Evolutionary conservation across 2,888 invertebrate genomes (phyloP).

Genomic region (Biston betularia): DNA sequence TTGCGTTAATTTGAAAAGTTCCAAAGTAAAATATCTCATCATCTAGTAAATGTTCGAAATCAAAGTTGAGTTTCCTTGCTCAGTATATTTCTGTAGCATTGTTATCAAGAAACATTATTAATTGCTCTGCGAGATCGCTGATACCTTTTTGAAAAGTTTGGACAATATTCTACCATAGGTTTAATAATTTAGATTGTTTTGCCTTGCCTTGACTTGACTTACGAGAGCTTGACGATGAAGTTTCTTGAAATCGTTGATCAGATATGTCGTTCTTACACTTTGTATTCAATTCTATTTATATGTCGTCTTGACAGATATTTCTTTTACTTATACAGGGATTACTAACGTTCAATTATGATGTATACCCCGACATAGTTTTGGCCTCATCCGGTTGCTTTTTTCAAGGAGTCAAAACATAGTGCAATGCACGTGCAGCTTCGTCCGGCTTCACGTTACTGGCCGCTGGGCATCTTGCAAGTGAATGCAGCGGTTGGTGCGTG

Average conservation of each 20-base stretch:
- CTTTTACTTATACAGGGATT: too few species aligned
- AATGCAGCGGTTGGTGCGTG: too few species aligned
- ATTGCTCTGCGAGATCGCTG: constrained; percentile 18
- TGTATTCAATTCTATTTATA: too few species aligned
- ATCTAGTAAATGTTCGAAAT: constrained; percentile 7
- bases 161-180: constrained; percentile 5
- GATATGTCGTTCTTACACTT: too few species aligned
- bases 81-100: constrained; percentile 16
- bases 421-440: too few species aligned
- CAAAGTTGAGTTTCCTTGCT: constrained; percentile 16
- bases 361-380: too few species aligned
- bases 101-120: constrained; percentile 26
- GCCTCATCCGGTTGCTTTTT: too few species aligned
- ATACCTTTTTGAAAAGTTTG: constrained; percentile 12
- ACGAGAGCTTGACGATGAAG: not conserved
- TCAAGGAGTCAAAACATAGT: too few species aligned
- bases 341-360: too few species aligned
- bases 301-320: too few species aligned
- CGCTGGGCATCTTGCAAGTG: too few species aligned
- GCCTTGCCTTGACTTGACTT: not conserved
- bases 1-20: constrained; percentile 15
- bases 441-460: too few species aligned
- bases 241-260: not conserved
- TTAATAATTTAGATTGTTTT: constrained; percentile 1
- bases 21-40: constrained; percentile 17